Evolutionary conservation across 2,797 vertebrate genomes (phyloP).

Genomic region (Hippoglossus hippoglossus): DNA sequence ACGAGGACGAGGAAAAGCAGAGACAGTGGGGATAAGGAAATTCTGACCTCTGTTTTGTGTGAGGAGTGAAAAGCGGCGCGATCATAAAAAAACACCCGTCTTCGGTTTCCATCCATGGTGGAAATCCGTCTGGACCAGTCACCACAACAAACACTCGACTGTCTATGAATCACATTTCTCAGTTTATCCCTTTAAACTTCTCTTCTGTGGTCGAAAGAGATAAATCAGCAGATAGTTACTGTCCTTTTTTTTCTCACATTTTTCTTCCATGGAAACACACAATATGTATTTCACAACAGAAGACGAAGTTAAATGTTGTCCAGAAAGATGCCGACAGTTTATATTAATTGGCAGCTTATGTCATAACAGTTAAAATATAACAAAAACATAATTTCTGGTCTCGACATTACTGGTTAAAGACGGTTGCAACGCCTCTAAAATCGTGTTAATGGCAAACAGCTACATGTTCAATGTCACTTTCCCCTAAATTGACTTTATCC

Average conservation of each 20-base stretch:
- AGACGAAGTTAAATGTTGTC: neutral
- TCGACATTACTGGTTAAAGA: neutral
- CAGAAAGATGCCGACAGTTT: conserved; percentile 12
- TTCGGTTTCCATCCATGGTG: conserved; percentile 62
- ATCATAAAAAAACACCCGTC: conserved; percentile 62
- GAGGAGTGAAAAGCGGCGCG: conserved; percentile 65
- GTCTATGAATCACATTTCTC: conserved; percentile 57
- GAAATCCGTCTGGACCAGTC: conserved; percentile 64
- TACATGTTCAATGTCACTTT: conserved; percentile 12
- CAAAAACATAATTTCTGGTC: neutral
- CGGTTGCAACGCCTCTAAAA: neutral
- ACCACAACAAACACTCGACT: conserved; percentile 60
- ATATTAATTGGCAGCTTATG: conserved; percentile 1
- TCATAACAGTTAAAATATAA: conserved; percentile 9
- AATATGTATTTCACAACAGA: conserved; percentile 7
- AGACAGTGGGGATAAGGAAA: conserved; percentile 50
- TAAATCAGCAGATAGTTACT: conserved; percentile 20
- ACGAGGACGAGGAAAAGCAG: conserved; percentile 61
- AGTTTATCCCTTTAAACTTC: conserved; percentile 39
- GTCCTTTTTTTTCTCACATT: conserved; percentile 3
- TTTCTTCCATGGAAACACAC: neutral
- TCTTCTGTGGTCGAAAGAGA: conserved; percentile 31
- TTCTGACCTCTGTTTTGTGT: conserved; percentile 63
- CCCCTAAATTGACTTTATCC: neutral
- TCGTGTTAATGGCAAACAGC: neutral